Conservation (phyloP, 2,888 invertebrate species). For the Luffia ferchaultella region DNA sequence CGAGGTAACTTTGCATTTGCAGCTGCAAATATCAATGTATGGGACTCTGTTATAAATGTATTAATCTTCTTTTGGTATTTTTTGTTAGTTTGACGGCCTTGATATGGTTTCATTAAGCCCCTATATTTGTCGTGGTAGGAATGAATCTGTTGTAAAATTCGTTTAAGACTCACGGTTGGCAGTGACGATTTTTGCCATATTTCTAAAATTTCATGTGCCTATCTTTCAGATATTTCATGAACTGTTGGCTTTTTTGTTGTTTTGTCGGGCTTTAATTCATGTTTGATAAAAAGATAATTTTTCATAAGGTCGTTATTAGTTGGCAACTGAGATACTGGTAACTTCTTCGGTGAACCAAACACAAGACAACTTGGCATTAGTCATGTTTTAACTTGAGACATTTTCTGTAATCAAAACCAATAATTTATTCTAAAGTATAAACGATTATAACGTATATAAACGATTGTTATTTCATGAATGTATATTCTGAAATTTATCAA, state of each 20-base stretch:
- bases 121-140: constrained; percentile 1
- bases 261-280: background rate
- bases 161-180: background rate
- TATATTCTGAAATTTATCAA: no score
- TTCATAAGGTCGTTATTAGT: background rate
- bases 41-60: background rate
- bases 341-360: background rate
- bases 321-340: background rate
- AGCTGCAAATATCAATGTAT: background rate
- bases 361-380: background rate
- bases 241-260: background rate
- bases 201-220: background rate
- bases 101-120: background rate
- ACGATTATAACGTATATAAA: no score
- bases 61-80: background rate
- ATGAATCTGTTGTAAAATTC: background rate
- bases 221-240: background rate
- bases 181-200: background rate
- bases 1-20: constrained; percentile 1
- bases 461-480: no score
- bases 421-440: no score
- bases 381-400: background rate
- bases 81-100: background rate
- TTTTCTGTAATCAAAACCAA: no score
- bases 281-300: background rate